These are phyloP conservation scores for Gymnoscopelus microlampas DNA, from an alignment of 2,797 vertebrate genomes.

Conservation along the genomic window DNA sequence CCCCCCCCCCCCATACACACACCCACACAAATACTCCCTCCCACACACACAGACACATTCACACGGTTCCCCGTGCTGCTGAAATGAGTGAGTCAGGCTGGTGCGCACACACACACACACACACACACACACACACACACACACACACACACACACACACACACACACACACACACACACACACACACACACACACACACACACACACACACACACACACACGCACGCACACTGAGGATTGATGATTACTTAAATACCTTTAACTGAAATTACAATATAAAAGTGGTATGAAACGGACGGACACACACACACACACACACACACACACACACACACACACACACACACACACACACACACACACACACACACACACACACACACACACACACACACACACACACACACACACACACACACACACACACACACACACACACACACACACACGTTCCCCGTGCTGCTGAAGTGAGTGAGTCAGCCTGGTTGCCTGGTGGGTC, in stretches of 20 bases:
- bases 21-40: not conserved
- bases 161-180: conserved; percentile 12
- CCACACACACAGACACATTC: conserved; percentile 1
- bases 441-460: conserved; percentile 14
- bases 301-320: too few relatives aligned
- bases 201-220: conserved; percentile 10
- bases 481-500: not conserved
- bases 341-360: not conserved
- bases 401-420: conserved; percentile 7
- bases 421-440: too few relatives aligned
- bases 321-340: not conserved
- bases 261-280: too few relatives aligned
- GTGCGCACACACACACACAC: conserved; percentile 5
- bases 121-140: conserved; percentile 8
- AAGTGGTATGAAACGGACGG: too few relatives aligned
- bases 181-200: conserved; percentile 5
- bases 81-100: too few relatives aligned
- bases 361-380: not conserved
- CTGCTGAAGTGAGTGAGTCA: conserved; percentile 23
- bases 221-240: conserved; percentile 1
- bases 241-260: not conserved
- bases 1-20: not conserved
- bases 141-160: conserved; percentile 8
- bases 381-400: conserved; percentile 8
- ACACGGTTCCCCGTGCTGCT: not conserved